Percentiles rank a stretch among this genome's conserved stretches.
Conservation (phyloP, 2,113 vertebrate species). For the Dicrurus megarhynchus region DNA sequence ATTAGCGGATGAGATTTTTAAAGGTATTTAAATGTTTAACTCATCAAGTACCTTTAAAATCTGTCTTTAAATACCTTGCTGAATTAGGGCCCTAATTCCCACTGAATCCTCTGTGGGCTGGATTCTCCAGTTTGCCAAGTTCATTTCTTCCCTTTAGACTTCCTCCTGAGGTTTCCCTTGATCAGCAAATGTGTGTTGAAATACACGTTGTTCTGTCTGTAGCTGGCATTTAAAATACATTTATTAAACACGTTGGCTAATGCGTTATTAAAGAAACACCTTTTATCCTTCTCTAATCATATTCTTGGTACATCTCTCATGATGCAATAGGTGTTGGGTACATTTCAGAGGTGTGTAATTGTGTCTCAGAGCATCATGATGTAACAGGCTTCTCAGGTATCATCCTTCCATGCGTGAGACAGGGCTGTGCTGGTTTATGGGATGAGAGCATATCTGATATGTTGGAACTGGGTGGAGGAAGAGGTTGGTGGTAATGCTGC, state of each 20-base stretch:
- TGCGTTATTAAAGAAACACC: slow-evolving; percentile 33
- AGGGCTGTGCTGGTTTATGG: not conserved
- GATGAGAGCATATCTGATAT: not conserved
- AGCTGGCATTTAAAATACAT: not conserved
- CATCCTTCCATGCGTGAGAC: not conserved
- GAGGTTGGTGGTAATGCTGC: not conserved
- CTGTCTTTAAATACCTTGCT: not conserved
- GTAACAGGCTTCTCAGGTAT: slow-evolving; percentile 36
- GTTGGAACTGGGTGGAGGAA: not conserved
- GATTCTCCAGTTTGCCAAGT: slow-evolving; percentile 38
- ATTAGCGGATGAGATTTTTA: not conserved
- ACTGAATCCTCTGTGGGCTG: not conserved
- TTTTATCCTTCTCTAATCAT: slow-evolving; percentile 56
- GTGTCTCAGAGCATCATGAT: slow-evolving; percentile 1
- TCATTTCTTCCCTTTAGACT: slow-evolving; percentile 22
- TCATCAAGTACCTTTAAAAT: slow-evolving; percentile 21
- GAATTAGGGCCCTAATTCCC: slow-evolving; percentile 7
- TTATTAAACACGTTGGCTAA: slow-evolving; percentile 39
- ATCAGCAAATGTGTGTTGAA: slow-evolving; percentile 41
- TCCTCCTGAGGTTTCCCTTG: slow-evolving; percentile 36
- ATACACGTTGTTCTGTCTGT: slow-evolving; percentile 20
- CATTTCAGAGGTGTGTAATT: slow-evolving; percentile 25
- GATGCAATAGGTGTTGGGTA: slow-evolving; percentile 31
- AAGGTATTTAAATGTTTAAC: slow-evolving; percentile 6
- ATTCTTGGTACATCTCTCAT: slow-evolving; percentile 35